Evolutionary conservation across 2,888 invertebrate species (phyloP).

Genomic region (Priocnemis perturbator): DNA sequence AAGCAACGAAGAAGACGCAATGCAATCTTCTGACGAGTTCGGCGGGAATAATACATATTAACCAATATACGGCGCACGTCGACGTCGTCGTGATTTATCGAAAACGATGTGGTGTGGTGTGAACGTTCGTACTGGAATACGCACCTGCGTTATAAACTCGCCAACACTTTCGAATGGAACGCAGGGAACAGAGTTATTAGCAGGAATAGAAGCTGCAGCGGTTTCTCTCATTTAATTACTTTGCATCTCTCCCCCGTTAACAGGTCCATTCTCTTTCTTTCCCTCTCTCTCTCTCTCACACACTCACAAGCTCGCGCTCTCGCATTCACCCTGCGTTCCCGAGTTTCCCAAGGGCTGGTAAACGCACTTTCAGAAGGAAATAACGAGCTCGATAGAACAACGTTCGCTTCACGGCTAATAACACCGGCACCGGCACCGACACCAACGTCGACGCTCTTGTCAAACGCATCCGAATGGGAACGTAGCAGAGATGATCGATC

Average conservation of each 20-base stretch:
- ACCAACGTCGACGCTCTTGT: constrained; percentile 27
- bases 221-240: constrained; percentile 47
- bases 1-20: too few species aligned
- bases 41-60: too few species aligned
- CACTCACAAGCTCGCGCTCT: background rate
- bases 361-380: constrained; percentile 43
- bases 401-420: constrained; percentile 15
- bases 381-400: constrained; percentile 26
- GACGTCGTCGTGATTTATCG: too few species aligned
- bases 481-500: constrained; percentile 39
- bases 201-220: constrained; percentile 32
- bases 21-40: too few species aligned
- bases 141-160: too few species aligned
- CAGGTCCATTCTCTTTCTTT: background rate
- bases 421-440: constrained; percentile 13
- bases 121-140: too few species aligned
- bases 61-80: too few species aligned
- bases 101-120: too few species aligned
- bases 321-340: background rate
- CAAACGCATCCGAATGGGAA: constrained; percentile 42
- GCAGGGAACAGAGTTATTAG: constrained; percentile 34
- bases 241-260: constrained; percentile 17
- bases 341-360: background rate
- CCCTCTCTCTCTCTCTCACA: background rate
- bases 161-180: background rate